Conservation (phyloP, 2,888 invertebrate species). For the Lagria hirta region DNA sequence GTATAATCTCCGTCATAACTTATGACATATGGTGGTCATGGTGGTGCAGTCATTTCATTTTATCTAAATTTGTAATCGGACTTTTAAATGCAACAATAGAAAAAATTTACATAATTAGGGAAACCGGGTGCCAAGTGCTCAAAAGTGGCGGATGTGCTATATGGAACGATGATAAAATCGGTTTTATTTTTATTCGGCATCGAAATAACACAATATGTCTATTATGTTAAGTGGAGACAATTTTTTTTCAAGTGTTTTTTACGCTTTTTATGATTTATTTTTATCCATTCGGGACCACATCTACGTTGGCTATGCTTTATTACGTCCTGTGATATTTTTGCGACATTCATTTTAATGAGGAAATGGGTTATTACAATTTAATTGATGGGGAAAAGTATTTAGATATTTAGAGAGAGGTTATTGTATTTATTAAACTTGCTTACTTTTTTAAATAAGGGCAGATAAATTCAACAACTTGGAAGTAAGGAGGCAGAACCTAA, state of each 20-base stretch:
- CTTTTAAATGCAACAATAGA: slow-evolving; percentile 16
- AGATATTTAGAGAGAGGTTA: too few species aligned
- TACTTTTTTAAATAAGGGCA: too few species aligned
- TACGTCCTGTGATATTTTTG: slow-evolving; percentile 31
- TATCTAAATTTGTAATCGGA: slow-evolving; percentile 17
- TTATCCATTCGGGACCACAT: slow-evolving; percentile 5
- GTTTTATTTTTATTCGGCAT: slow-evolving; percentile 1
- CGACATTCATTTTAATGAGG: slow-evolving; percentile 21
- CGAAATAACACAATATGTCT: not conserved
- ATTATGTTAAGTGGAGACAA: slow-evolving; percentile 1
- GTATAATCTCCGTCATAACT: slow-evolving; percentile 22
- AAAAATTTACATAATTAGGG: slow-evolving; percentile 21
- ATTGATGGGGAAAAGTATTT: slow-evolving; percentile 24
- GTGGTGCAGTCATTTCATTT: slow-evolving; percentile 31
- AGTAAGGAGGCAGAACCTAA: too few species aligned
- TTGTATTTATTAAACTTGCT: too few species aligned
- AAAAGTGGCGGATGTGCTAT: too few species aligned
- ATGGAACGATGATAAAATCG: slow-evolving; percentile 11
- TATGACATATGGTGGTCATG: slow-evolving; percentile 43
- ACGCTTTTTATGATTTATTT: slow-evolving; percentile 20
- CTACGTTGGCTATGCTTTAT: slow-evolving; percentile 5
- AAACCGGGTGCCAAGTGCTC: slow-evolving; percentile 10
- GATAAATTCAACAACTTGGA: too few species aligned
- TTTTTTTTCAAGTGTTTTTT: too few species aligned
- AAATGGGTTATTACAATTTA: slow-evolving; percentile 27